Conservation (phyloP, 2,113 vertebrate species). For the Mormyrus lacerda region DNA sequence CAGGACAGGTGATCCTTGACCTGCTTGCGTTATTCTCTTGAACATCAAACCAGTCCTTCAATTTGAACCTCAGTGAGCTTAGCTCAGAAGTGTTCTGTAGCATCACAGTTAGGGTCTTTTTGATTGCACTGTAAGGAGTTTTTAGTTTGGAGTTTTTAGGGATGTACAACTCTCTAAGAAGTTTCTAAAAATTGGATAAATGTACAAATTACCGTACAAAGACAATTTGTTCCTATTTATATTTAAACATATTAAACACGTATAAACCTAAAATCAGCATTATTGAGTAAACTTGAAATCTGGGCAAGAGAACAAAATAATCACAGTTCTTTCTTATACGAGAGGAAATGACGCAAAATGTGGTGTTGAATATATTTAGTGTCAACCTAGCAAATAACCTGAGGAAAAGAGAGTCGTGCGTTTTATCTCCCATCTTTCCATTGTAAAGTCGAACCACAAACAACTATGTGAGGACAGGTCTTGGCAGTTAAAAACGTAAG, state of each 20-base stretch:
- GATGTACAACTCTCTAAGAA: background rate
- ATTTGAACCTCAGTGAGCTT: slow-evolving; percentile 7
- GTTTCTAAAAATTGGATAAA: too few species aligned
- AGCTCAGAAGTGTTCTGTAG: background rate
- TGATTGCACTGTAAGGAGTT: background rate
- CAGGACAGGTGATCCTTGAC: slow-evolving; percentile 53
- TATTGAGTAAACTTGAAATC: background rate
- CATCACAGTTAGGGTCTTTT: background rate
- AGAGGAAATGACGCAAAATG: background rate
- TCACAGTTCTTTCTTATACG: background rate
- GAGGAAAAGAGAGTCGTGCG: background rate
- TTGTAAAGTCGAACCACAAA: background rate
- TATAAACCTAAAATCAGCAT: background rate
- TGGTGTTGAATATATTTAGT: background rate
- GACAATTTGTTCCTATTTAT: background rate
- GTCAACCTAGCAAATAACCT: background rate
- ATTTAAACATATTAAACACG: background rate
- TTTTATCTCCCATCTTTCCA: background rate
- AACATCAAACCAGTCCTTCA: slow-evolving; percentile 41
- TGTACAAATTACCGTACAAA: background rate
- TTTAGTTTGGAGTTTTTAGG: background rate
- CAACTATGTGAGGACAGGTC: background rate
- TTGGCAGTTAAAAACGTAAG: background rate
- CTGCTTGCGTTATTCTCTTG: slow-evolving; percentile 45
- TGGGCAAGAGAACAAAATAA: background rate